These are phyloP conservation scores for Magallana gigas DNA, from an alignment of 1,140 invertebrate species.

Conservation along the genomic window DNA sequence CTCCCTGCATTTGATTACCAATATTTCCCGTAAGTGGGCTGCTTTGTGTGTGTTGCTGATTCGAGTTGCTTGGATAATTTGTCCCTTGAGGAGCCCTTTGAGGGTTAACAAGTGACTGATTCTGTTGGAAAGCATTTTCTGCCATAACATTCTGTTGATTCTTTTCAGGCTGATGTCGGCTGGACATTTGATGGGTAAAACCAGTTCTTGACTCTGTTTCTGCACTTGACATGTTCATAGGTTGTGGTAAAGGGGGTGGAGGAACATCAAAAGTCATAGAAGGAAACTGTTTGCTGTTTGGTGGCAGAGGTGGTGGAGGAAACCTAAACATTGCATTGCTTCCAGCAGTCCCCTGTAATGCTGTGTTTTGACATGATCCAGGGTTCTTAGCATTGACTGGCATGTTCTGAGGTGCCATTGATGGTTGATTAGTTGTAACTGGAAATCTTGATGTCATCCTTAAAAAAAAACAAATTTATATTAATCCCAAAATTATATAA, in stretches of 20 bases:
- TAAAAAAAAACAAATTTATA: not conserved
- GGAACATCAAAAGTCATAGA: constrained; percentile 29
- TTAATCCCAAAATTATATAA: too few species aligned
- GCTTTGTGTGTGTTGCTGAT: not conserved
- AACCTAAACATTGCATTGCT: constrained; percentile 51
- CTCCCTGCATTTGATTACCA: constrained; percentile 12
- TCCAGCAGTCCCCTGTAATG: constrained; percentile 35
- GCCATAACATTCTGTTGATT: constrained; percentile 33
- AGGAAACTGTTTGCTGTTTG: constrained; percentile 39
- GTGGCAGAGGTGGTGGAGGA: constrained; percentile 33
- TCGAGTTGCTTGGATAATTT: not conserved
- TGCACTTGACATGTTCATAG: not conserved
- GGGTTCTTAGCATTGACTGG: not conserved
- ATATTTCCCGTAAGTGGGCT: constrained; percentile 17
- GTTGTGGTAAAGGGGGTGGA: constrained; percentile 25
- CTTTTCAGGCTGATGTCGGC: constrained; percentile 36
- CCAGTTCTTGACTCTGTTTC: constrained; percentile 18
- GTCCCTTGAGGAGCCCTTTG: not conserved
- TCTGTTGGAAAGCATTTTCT: constrained; percentile 21
- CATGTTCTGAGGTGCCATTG: not conserved
- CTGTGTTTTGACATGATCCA: too few species aligned
- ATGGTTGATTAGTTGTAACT: not conserved
- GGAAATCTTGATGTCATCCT: constrained; percentile 28
- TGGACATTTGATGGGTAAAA: constrained; percentile 25
- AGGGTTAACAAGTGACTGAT: not conserved